Evolutionary conservation across 2,797 vertebrate genomes (phyloP).

Genomic region (Adrianichthys oophorus): DNA sequence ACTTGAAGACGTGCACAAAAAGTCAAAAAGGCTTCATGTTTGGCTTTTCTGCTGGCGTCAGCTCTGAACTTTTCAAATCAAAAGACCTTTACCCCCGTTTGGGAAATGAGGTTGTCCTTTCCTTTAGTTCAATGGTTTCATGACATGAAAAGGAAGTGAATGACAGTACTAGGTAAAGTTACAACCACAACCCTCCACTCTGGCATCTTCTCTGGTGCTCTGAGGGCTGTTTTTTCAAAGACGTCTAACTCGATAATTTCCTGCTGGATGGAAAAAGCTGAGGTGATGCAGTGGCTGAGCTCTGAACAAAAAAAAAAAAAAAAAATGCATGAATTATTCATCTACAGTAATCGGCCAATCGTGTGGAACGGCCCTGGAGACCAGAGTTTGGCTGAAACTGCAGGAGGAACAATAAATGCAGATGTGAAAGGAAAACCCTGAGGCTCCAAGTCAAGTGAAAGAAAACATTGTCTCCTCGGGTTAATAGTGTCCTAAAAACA

Average conservation of each 20-base stretch:
- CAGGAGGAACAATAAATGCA: conserved; percentile 32
- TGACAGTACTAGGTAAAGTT: conserved; percentile 22
- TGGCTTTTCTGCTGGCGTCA: no score
- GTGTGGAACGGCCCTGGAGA: conserved; percentile 36
- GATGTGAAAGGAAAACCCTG: conserved; percentile 42
- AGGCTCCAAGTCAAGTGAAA: conserved; percentile 3
- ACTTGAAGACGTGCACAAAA: conserved; percentile 14
- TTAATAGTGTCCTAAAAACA: conserved; percentile 3
- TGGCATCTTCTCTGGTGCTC: conserved; percentile 9
- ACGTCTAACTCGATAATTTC: conserved; percentile 32
- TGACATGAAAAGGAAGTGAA: conserved; percentile 9
- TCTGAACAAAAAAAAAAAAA: conserved; percentile 36
- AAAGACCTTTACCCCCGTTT: no score
- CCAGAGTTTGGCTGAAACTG: conserved; percentile 28
- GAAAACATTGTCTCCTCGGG: background rate
- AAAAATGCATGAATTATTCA: conserved; percentile 70
- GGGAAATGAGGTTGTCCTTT: conserved; percentile 48
- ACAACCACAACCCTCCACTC: conserved; percentile 21
- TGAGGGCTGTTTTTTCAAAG: conserved; percentile 30
- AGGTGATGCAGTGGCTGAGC: conserved; percentile 37
- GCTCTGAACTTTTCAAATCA: no score
- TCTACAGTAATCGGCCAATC: conserved; percentile 34
- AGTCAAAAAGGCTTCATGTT: no score
- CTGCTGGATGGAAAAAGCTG: conserved; percentile 40
- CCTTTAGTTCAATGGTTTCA: conserved; percentile 33